Base-by-base conservation (phyloP, 2,888 invertebrate genomes). In the Hypena proboscidalis region DNA sequence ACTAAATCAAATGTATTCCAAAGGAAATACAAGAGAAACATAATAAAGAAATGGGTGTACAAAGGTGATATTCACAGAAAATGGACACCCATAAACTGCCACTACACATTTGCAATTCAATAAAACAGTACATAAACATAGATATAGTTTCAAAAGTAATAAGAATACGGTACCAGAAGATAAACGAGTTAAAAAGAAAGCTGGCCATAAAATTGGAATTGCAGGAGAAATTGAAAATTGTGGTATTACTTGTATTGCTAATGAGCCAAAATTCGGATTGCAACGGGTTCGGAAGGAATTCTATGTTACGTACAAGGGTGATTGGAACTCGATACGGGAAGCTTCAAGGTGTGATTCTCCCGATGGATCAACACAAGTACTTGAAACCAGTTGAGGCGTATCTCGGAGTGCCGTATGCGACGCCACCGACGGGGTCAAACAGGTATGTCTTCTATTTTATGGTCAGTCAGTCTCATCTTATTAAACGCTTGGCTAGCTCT, bases 391-490 rank as follows among this genome's bases (percentile, higher is more conserved):
- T 95, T 20, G 95, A 95, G 74, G 95, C 96, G 59, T 97, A 96
- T 74, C 92, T 97, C 32, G 97, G 97, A 7, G 96, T 97, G 22
- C 97, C 97, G 4, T 97, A 97, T 82, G 97, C 97, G 2, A 96
- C 96, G 32, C 96, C 97, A 17, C 97, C 97, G 25, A 94, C 94
- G 23, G 94, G 95, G 62, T 94, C 95, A 61, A 96, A 95, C 77
- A 93, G 97, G 88, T 97, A 80, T 72, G 58, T 51, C 21, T 11
- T 58, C 44, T 6, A 60, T 65, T 67, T 58, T 60, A 54, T 64
- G 44, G 50, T 50, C 52, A 57, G 55, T 57, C 52, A 57, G 42
- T 25, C 52, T 42, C 27, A 50, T 60, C 48, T 58, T 57, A 63
- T 65, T 63, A 57, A 50, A 57, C 53, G 62, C 50, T 57, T 53